Evolutionary conservation across 1,140 invertebrate genomes (phyloP).

Genomic region (Melanaphis sacchari): DNA sequence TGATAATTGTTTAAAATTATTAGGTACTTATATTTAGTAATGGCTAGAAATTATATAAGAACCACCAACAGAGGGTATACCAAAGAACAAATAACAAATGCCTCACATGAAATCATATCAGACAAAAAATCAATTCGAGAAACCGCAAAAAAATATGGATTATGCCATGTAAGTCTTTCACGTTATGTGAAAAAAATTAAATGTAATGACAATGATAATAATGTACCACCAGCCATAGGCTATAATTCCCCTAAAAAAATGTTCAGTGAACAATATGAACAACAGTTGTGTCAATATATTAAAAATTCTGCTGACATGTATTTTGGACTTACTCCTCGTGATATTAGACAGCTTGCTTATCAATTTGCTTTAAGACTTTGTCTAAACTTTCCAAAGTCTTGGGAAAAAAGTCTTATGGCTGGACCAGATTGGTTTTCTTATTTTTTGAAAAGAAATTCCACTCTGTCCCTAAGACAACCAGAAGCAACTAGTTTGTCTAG

Average conservation of each 20-base stretch:
- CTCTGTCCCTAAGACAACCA: neutral
- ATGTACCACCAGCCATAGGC: neutral
- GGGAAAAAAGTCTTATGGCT: neutral
- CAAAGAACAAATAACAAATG: too few species aligned
- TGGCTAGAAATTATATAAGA: too few species aligned
- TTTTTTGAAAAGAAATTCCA: neutral
- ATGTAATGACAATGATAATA: neutral
- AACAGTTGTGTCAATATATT: neutral
- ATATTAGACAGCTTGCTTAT: slow-evolving; percentile 21
- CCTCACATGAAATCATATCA: too few species aligned
- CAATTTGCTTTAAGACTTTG: neutral
- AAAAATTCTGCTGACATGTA: slow-evolving; percentile 25
- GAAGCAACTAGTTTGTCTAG: slow-evolving; percentile 45
- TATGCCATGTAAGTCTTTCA: neutral
- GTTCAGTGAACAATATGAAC: neutral
- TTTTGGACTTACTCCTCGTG: neutral
- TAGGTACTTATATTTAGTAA: too few species aligned
- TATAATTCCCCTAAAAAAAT: neutral
- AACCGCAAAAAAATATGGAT: too few species aligned
- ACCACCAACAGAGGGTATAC: too few species aligned
- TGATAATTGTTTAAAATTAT: too few species aligned
- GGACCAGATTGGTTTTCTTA: neutral
- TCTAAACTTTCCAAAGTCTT: slow-evolving; percentile 30
- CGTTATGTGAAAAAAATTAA: neutral
- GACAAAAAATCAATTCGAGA: too few species aligned